phyloP scores from a whole-genome alignment of 2,113 vertebrate genomes.

The Anas platyrhynchos region DNA sequence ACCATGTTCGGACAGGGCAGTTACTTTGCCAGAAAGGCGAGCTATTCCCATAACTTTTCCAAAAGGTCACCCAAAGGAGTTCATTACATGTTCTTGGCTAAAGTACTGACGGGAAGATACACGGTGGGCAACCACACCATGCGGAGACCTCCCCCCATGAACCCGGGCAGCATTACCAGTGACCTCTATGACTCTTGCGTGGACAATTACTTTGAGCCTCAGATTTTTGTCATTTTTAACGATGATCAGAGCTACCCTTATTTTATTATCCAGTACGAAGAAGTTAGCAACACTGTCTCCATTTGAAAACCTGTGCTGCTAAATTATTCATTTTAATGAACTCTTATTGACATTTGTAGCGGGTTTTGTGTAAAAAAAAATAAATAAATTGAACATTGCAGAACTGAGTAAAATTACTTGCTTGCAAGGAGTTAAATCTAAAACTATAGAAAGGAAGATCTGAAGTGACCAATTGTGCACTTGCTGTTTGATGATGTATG shows the following conservation, averaged over 20 bases:
- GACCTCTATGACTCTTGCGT: slow-evolving; percentile 99
- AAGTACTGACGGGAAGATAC: slow-evolving; percentile 95
- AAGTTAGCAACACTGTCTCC: slow-evolving; percentile 91
- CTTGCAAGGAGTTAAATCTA: background rate
- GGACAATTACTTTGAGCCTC: slow-evolving; percentile 98
- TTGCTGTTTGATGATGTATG: slow-evolving; percentile 70
- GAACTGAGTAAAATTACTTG: slow-evolving; percentile 13
- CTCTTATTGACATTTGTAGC: slow-evolving; percentile 60
- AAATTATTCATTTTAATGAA: background rate
- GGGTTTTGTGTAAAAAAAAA: background rate
- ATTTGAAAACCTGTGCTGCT: slow-evolving; percentile 80
- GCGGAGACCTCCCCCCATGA: slow-evolving; percentile 93
- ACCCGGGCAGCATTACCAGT: slow-evolving; percentile 90
- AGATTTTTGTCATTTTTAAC: slow-evolving; percentile 99
- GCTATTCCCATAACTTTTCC: slow-evolving; percentile 98
- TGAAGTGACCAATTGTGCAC: slow-evolving; percentile 72
- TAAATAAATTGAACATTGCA: background rate
- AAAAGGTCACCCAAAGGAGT: slow-evolving; percentile 92
- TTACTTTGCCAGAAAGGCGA: slow-evolving; percentile 96
- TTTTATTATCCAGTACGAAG: slow-evolving; percentile 98
- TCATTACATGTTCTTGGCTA: slow-evolving; percentile 99
- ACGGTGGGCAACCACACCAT: slow-evolving; percentile 96
- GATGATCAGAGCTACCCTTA: slow-evolving; percentile 99
- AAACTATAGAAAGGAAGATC: background rate
- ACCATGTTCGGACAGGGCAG: slow-evolving; percentile 99